Conservation (phyloP, 2,113 vertebrate species). For the Noctilio leporinus region DNA sequence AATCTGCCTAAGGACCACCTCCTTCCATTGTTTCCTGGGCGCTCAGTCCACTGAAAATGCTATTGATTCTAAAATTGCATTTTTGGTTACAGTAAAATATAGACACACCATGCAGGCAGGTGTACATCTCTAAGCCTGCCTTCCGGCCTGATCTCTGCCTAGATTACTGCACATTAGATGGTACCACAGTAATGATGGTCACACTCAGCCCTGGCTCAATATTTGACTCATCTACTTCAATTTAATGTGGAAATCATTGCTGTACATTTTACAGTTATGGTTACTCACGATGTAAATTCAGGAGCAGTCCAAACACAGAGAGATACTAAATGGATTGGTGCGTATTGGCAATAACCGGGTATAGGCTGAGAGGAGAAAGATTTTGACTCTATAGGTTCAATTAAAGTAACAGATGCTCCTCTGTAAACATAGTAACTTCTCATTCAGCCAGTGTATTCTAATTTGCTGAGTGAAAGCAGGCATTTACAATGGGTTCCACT, state of each 20-base stretch:
- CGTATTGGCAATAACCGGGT: not conserved
- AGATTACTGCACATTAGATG: not conserved
- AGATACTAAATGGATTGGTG: not conserved
- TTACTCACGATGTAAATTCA: not conserved
- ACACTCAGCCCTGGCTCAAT: not conserved
- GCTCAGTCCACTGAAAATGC: not conserved
- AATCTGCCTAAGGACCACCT: not conserved
- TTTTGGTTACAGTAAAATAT: not conserved
- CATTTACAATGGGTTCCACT: not conserved
- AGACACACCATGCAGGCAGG: not conserved
- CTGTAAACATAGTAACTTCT: conserved; percentile 2
- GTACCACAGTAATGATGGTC: not conserved
- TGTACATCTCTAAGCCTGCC: not conserved
- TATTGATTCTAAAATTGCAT: not conserved
- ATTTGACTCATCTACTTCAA: not conserved
- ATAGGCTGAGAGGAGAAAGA: not conserved
- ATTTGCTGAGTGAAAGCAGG: conserved; percentile 8
- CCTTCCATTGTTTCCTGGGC: not conserved
- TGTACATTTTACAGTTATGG: not conserved
- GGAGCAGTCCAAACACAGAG: not conserved
- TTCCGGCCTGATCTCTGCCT: not conserved
- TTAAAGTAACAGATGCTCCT: not conserved
- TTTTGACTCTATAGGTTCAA: not conserved
- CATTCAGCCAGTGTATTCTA: conserved; percentile 26
- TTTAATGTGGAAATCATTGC: not conserved